Conservation (phyloP, 2,888 invertebrate species). For the Nemurella pictetii region DNA sequence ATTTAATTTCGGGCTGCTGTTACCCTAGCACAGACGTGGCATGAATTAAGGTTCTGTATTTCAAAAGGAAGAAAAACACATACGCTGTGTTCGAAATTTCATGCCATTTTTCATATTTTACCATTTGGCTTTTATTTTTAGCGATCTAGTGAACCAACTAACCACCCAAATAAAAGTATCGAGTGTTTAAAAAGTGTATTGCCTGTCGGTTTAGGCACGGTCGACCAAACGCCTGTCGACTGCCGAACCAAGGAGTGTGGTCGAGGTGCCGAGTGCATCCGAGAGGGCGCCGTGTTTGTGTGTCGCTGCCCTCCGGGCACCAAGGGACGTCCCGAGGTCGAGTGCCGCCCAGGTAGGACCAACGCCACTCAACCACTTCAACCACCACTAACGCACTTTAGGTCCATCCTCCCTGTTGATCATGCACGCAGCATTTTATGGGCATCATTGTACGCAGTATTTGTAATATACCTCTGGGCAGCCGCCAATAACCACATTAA, state of each 20-base stretch:
- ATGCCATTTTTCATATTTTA: too few relatives aligned
- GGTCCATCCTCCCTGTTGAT: not conserved
- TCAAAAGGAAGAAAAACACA: too few relatives aligned
- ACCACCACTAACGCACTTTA: constrained; percentile 16
- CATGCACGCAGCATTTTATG: not conserved
- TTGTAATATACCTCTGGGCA: not conserved
- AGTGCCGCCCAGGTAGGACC: constrained; percentile 68
- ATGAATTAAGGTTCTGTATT: too few relatives aligned
- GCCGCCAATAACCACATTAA: constrained; percentile 34
- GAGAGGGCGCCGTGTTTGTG: constrained; percentile 80
- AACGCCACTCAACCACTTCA: not conserved
- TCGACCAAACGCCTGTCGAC: constrained; percentile 66
- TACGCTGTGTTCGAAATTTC: too few relatives aligned
- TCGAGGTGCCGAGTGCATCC: constrained; percentile 82
- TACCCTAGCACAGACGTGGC: too few relatives aligned
- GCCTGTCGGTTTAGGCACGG: constrained; percentile 57
- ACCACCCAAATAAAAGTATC: too few relatives aligned
- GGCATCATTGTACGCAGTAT: constrained; percentile 6
- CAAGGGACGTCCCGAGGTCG: constrained; percentile 70
- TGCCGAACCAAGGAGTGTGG: constrained; percentile 85
- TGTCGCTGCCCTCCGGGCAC: constrained; percentile 79
- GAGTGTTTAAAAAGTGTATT: too few relatives aligned
- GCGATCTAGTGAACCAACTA: too few relatives aligned
- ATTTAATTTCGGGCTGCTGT: too few relatives aligned
- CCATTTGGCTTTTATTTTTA: too few relatives aligned